Percentiles rank a stretch among this genome's conserved stretches.
phyloP scores from a whole-genome alignment of 23 tunicate species.

The Oikopleura dioica region DNA sequence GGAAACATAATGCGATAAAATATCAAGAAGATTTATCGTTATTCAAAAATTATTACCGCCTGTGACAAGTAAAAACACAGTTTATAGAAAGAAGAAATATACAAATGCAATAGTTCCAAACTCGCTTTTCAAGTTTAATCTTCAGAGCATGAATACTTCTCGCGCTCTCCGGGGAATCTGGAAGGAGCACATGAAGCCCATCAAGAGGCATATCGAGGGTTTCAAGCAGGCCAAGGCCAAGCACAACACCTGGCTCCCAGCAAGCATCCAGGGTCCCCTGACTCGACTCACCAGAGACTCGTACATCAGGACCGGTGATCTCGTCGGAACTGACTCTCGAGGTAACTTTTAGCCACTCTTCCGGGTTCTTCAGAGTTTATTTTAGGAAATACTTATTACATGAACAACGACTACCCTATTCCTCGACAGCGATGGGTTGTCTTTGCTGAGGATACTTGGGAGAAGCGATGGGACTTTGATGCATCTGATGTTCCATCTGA shows the following conservation, averaged over 20 bases:
- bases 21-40: too few species aligned
- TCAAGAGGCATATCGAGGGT: neutral
- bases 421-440: conserved; percentile 85
- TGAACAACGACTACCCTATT: conserved; percentile 57
- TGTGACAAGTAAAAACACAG: too few species aligned
- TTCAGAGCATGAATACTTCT: too few species aligned
- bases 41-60: too few species aligned
- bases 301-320: neutral
- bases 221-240: neutral
- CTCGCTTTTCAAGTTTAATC: too few species aligned
- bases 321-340: conserved; percentile 49
- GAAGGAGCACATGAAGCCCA: neutral
- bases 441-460: conserved; percentile 47
- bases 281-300: neutral
- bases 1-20: too few species aligned
- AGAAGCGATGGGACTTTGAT: conserved; percentile 69
- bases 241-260: neutral
- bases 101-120: too few species aligned
- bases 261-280: neutral
- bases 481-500: conserved; percentile 72
- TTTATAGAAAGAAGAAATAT: too few species aligned
- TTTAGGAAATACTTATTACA: conserved; percentile 38
- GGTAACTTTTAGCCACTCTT: conserved; percentile 18
- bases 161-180: too few species aligned
- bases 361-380: too few species aligned